A percentile compares a stretch with the other conserved stretches of the same genome.
phyloP scores from a whole-genome alignment of 2,888 invertebrate species.

The Ecliptopera silaceata region DNA sequence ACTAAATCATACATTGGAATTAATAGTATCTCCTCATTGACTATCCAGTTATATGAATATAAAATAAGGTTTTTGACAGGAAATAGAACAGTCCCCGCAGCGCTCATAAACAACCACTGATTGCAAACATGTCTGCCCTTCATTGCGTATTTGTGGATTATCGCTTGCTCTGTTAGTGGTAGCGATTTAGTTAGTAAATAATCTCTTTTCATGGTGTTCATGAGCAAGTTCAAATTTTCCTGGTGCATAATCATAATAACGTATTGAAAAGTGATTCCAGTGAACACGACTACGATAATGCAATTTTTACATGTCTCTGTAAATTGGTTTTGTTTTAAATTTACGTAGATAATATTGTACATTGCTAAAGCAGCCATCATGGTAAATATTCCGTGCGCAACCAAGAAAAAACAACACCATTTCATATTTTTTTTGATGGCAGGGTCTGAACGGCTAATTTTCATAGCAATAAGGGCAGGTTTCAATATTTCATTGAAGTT shows the following conservation, averaged over 20 bases:
- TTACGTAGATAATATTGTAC: slow-evolving; percentile 32
- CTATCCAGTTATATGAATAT: slow-evolving; percentile 37
- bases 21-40: slow-evolving; percentile 36
- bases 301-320: slow-evolving; percentile 37
- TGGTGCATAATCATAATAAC: slow-evolving; percentile 41
- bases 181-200: slow-evolving; percentile 36
- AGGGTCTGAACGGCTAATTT: slow-evolving; percentile 33
- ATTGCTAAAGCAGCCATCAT: slow-evolving; percentile 7
- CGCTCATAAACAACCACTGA: slow-evolving; percentile 42
- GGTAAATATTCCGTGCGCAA: slow-evolving; percentile 21
- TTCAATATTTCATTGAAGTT: slow-evolving; percentile 38
- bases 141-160: slow-evolving; percentile 40
- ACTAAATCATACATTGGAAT: slow-evolving; percentile 43
- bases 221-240: slow-evolving; percentile 35
- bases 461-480: slow-evolving; percentile 25
- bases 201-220: slow-evolving; percentile 46
- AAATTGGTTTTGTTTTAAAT: slow-evolving; percentile 35
- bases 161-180: slow-evolving; percentile 35
- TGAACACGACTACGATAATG: slow-evolving; percentile 21
- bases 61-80: slow-evolving; percentile 35
- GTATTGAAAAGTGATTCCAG: slow-evolving; percentile 25
- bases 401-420: slow-evolving; percentile 34
- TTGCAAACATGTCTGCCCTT: slow-evolving; percentile 42
- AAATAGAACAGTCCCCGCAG: slow-evolving; percentile 21
- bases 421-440: slow-evolving; percentile 28